phyloP scores from a whole-genome alignment of 2,113 vertebrate genomes.

The Odobenus rosmarus region DNA sequence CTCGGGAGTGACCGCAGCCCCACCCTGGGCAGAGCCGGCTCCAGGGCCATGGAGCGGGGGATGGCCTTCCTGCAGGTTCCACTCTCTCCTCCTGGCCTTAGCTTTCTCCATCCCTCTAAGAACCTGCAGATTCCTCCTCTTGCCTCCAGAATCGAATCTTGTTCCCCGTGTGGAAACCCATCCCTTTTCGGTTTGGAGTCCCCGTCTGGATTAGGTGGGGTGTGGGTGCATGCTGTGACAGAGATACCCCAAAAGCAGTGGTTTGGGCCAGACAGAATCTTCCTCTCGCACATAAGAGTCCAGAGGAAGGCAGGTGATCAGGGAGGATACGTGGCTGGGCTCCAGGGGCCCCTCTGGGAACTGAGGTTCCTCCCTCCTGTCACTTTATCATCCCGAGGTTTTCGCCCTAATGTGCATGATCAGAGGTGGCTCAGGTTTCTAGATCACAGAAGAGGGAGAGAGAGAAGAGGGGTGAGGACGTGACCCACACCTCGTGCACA shows the following conservation, averaged over 20 bases:
- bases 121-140: no score
- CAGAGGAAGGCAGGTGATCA: neutral
- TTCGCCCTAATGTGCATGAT: fast-evolving
- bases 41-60: fast-evolving
- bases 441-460: neutral
- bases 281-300: fast-evolving
- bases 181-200: fast-evolving
- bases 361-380: neutral
- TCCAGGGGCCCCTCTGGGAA: neutral
- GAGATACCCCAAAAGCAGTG: neutral
- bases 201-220: fast-evolving
- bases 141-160: no score
- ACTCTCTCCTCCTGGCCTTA: neutral
- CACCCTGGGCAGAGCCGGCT: fast-evolving
- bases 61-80: no score
- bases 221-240: fast-evolving
- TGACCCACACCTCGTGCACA: neutral
- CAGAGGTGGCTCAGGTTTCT: fast-evolving
- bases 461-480: neutral
- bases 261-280: neutral
- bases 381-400: neutral
- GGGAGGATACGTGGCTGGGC: fast-evolving
- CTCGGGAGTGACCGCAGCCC: fast-evolving
- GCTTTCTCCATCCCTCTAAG: neutral
- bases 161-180: neutral